Evolutionary conservation across 2,113 vertebrate genomes (phyloP), one percentile per base, ranked within the genome.

Genomic region (Burhinus oedicnemus): DNA sequence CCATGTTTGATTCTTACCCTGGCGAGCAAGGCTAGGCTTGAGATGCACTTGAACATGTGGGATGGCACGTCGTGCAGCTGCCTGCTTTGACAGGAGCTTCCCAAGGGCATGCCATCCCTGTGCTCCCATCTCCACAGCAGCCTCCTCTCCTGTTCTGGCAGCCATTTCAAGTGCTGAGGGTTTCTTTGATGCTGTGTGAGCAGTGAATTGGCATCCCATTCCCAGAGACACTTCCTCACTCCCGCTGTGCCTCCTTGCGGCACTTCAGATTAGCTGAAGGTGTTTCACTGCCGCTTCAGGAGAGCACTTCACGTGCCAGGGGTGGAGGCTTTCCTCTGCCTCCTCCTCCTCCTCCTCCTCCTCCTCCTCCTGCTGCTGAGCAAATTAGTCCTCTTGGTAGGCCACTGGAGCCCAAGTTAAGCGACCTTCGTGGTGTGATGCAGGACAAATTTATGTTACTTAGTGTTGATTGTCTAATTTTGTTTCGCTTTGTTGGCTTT

Each of bases 401-500:
- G 52, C 26, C 42, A 30, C 38, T 0, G 0, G n/a, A 89, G 42
- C 32, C 47, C 9, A 52, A 62, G 45, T 87, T 81, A 38, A 66
- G 60, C 0, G 0, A 78, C 26, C 40, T 74, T 69, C 23, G 7
- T 54, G 25, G 22, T 42, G 89, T 36, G 36, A 55, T 62, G 38
- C 58, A 55, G 68, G 71, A 52, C n/a, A 44, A 27, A 23, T 88
- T 90, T 38, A 20, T 72, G 72, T 92, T 97, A 58, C 10, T 94
- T 8, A 6, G 8, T 78, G 71, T 83, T 86, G 58, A 62, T 74
- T 80, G 79, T 93, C 64, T 77, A 66, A 29, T 71, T 93, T 82
- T 78, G 34, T 83, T 95, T 86, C 66, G 75, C 71, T 86, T 89
- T 77, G 29, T 92, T 89, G 22, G 26, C 22, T 83, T 90, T 38